phyloP scores from a whole-genome alignment of 1,140 invertebrate species.

The Lepidurus couesii region DNA sequence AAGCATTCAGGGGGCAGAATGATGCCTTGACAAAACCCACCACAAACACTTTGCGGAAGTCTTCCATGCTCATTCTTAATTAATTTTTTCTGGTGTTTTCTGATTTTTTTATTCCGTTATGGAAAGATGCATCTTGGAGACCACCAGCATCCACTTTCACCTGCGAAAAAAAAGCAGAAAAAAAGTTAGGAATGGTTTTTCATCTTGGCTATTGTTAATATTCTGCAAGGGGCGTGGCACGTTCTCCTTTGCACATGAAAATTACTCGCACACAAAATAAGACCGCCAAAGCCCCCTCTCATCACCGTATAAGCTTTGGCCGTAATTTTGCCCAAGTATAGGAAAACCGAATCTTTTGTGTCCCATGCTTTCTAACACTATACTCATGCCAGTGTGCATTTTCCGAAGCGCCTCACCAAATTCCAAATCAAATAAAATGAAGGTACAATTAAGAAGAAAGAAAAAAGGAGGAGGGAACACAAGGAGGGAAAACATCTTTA shows the following conservation, averaged over 20 bases:
- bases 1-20: too few relatives aligned
- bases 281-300: constrained; percentile 19
- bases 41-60: too few relatives aligned
- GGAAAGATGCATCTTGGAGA: not conserved
- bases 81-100: not conserved
- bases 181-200: not conserved
- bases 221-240: constrained; percentile 1
- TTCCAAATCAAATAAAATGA: too few relatives aligned
- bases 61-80: not conserved
- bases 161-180: not conserved
- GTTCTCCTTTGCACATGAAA: not conserved
- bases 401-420: not conserved
- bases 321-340: not conserved
- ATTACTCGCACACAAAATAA: not conserved
- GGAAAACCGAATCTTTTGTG: not conserved
- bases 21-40: too few relatives aligned
- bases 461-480: not conserved
- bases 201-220: not conserved
- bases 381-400: not conserved
- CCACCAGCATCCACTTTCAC: not conserved
- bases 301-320: constrained; percentile 21
- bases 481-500: not conserved
- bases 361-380: not conserved
- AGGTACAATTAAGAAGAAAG: not conserved
- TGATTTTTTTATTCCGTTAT: not conserved